phyloP scores from a whole-genome alignment of 2,888 invertebrate species.

The Xanthia icteritia region DNA sequence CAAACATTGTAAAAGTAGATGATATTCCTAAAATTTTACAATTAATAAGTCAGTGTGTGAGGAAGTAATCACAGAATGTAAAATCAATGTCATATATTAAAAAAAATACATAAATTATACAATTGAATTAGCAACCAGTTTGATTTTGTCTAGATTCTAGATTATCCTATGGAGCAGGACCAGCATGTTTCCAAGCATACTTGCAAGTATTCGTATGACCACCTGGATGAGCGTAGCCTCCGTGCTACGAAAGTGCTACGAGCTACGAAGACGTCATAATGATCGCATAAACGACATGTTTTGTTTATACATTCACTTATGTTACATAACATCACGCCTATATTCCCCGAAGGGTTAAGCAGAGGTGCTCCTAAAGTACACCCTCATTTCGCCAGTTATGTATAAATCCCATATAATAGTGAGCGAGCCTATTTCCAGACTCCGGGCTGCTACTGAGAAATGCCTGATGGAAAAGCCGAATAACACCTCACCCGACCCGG shows the following conservation, averaged over 20 bases:
- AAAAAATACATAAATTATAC: too few species aligned
- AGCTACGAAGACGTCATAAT: neutral
- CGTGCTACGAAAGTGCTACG: neutral
- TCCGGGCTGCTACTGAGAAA: neutral
- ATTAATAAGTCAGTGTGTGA: too few species aligned
- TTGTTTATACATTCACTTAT: neutral
- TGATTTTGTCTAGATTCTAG: too few species aligned
- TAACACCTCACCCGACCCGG: neutral
- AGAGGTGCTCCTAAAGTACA: neutral
- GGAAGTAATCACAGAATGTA: too few species aligned
- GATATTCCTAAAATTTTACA: too few species aligned
- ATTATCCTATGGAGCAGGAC: too few species aligned
- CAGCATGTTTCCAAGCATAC: too few species aligned
- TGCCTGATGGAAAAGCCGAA: neutral
- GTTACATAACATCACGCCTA: neutral
- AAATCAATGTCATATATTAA: too few species aligned
- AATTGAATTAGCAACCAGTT: too few species aligned
- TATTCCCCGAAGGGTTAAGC: neutral
- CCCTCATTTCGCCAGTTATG: neutral
- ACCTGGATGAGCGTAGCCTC: neutral
- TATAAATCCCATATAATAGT: neutral
- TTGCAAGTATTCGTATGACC: neutral
- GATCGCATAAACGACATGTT: neutral
- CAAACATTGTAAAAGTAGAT: too few species aligned
- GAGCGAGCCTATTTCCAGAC: neutral